Evolutionary conservation across 2,797 vertebrate genomes (phyloP).

Genomic region (Dromococcyx pavoninus): DNA sequence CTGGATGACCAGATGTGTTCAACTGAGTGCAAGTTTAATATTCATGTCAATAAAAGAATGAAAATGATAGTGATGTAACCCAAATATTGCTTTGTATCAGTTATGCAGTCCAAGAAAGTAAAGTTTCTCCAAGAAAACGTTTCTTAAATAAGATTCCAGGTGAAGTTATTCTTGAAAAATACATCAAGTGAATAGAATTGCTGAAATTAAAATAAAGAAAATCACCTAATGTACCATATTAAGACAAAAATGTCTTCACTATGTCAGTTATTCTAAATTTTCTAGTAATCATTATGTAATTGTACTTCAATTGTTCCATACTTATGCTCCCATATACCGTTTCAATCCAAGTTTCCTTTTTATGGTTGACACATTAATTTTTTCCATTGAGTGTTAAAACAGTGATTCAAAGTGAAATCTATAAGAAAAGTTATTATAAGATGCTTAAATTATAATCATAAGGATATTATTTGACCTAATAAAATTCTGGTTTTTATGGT

Average conservation of each 20-base stretch:
- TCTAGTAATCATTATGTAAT: neutral
- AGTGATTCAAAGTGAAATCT: neutral
- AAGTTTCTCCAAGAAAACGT: neutral
- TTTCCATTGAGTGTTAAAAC: neutral
- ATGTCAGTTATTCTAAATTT: neutral
- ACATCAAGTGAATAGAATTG: neutral
- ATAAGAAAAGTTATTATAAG: neutral
- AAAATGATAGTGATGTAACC: neutral
- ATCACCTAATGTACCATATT: neutral
- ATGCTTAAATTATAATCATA: neutral
- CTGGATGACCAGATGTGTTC: neutral
- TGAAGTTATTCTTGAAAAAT: neutral
- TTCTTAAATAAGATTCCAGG: neutral
- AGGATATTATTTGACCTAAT: neutral
- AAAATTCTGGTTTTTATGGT: neutral
- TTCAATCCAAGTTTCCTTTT: neutral
- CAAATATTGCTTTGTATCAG: neutral
- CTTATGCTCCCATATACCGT: neutral
- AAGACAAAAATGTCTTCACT: neutral
- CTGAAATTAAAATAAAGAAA: neutral
- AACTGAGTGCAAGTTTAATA: neutral
- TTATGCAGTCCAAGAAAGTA: neutral
- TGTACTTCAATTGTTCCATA: conserved; percentile 23
- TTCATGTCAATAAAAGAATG: neutral
- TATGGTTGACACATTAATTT: neutral